These are phyloP conservation scores for Gallinago media DNA, from an alignment of 2,113 vertebrate species.

Conservation along the genomic window DNA sequence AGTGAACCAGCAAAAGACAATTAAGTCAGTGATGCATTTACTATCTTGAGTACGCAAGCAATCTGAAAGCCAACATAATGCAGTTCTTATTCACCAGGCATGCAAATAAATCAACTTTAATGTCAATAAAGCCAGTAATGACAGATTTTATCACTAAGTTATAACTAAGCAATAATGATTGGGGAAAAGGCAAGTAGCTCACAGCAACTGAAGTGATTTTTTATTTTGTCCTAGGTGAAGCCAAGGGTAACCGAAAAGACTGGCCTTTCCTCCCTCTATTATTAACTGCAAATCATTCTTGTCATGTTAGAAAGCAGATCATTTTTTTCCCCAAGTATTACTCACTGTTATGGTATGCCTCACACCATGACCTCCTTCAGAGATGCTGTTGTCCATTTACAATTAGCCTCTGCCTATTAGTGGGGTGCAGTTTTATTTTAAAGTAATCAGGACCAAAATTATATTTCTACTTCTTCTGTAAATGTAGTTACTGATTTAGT, in stretches of 20 bases:
- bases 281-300: conserved; percentile 81
- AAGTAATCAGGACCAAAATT: not conserved
- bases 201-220: conserved; percentile 71
- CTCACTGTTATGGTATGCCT: conserved; percentile 67
- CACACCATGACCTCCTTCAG: conserved; percentile 67
- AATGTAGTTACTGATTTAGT: not conserved
- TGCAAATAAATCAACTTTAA: conserved; percentile 79
- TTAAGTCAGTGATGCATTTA: conserved; percentile 71
- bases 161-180: conserved; percentile 77
- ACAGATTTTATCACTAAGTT: conserved; percentile 79
- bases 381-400: conserved; percentile 65
- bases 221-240: conserved; percentile 78
- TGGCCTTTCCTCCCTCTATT: conserved; percentile 75
- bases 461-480: conserved; percentile 1
- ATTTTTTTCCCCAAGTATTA: conserved; percentile 69
- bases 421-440: conserved; percentile 34
- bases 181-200: conserved; percentile 69
- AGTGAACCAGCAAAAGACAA: conserved; percentile 80
- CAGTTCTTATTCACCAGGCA: conserved; percentile 69
- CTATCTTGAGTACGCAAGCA: conserved; percentile 71
- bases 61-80: conserved; percentile 66
- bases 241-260: conserved; percentile 79
- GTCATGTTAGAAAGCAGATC: conserved; percentile 75
- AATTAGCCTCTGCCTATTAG: conserved; percentile 65
- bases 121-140: conserved; percentile 80